Conservation (phyloP, 2,113 vertebrate species). For the Pituophis catenifer region DNA sequence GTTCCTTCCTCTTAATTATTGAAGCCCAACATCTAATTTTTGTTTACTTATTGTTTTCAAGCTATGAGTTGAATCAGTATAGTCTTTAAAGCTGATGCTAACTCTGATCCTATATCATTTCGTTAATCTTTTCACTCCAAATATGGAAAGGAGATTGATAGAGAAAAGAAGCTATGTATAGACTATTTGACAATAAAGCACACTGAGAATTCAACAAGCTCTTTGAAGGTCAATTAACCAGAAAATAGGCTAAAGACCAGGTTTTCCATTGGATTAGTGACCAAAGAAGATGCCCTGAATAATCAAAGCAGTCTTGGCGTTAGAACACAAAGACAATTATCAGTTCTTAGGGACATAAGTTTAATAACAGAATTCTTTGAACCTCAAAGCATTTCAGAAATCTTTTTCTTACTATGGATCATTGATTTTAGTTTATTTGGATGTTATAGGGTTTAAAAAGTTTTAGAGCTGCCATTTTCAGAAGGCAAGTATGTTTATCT, state of each 20-base stretch:
- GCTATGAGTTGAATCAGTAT: conserved; percentile 49
- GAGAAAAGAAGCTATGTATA: conserved; percentile 71
- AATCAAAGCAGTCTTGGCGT: conserved; percentile 80
- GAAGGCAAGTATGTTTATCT: conserved; percentile 3
- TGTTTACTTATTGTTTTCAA: conserved; percentile 38
- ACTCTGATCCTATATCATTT: conserved; percentile 53
- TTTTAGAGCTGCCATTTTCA: conserved; percentile 26
- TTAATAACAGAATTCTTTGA: conserved; percentile 85
- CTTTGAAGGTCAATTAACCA: conserved; percentile 87
- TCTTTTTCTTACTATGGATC: conserved; percentile 69
- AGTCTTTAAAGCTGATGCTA: conserved; percentile 54
- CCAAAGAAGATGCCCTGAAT: conserved; percentile 88
- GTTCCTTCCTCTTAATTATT: conserved; percentile 53
- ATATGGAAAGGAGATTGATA: conserved; percentile 40
- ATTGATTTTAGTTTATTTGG: conserved; percentile 59
- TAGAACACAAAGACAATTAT: conserved; percentile 77
- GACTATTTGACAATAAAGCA: conserved; percentile 74
- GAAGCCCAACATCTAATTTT: conserved; percentile 61
- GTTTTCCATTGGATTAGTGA: conserved; percentile 79
- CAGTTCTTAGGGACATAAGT: conserved; percentile 77
- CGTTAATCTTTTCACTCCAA: conserved; percentile 61
- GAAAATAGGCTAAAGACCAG: conserved; percentile 81
- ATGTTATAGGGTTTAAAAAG: conserved; percentile 21
- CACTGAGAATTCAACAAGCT: conserved; percentile 61
- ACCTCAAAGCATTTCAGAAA: conserved; percentile 73